A percentile compares a stretch with the other conserved stretches of the same genome.
Evolutionary conservation across 35 echinoderm and acorn worm genomes (phyloP).

Genomic region (Holothuria glaberrima): DNA sequence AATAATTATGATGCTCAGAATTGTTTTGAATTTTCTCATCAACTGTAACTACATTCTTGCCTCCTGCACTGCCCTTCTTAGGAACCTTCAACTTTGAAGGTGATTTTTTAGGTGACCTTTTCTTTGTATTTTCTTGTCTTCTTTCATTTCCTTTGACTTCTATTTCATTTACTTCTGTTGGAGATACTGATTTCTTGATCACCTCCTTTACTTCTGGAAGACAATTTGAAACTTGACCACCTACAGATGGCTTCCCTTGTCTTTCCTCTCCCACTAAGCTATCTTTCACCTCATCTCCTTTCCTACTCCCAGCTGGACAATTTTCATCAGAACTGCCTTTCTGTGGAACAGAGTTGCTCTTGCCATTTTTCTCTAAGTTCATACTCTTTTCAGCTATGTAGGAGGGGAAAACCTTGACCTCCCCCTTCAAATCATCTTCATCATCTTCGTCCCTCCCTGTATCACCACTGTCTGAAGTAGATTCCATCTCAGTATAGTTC

Average conservation of each 20-base stretch:
- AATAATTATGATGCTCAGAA: too few relatives aligned
- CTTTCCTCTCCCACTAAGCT: not conserved
- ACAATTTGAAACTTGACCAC: not conserved
- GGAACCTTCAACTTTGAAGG: not conserved
- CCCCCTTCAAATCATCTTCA: not conserved
- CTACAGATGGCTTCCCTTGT: not conserved
- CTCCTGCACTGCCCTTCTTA: too few relatives aligned
- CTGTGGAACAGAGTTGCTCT: too few relatives aligned
- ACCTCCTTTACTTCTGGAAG: not conserved
- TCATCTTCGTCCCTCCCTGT: conserved; percentile 45
- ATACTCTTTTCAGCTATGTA: conserved; percentile 20
- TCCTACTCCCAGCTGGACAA: not conserved
- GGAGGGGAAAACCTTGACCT: conserved; percentile 18
- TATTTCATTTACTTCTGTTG: not conserved
- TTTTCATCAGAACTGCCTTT: not conserved
- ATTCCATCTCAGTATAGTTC: conserved; percentile 47
- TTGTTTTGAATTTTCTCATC: too few relatives aligned
- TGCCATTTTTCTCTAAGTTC: not conserved
- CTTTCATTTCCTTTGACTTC: not conserved
- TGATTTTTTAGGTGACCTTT: too few relatives aligned
- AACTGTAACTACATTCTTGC: not conserved
- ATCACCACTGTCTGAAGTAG: conserved; percentile 46
- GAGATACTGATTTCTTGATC: not conserved
- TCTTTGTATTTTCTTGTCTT: not conserved
- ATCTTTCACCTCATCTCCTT: not conserved